Percentiles rank a stretch among this genome's conserved stretches.
phyloP scores from a whole-genome alignment of 2,888 invertebrate species.

The Drosophila seclusa region DNA sequence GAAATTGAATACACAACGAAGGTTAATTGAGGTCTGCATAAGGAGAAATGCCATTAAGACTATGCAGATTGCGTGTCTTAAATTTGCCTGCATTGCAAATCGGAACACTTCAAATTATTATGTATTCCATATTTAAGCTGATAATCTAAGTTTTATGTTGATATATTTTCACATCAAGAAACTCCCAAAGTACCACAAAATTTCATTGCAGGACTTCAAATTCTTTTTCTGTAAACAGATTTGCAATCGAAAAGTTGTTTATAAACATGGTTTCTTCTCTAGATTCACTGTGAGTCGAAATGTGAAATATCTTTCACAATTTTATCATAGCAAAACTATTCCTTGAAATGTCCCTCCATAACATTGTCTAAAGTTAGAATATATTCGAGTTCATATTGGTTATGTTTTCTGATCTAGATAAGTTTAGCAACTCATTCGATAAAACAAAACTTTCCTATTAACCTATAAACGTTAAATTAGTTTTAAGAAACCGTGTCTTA shows the following conservation, averaged over 20 bases:
- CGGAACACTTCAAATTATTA: neutral
- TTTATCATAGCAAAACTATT: neutral
- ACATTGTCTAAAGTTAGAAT: neutral
- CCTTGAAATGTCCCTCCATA: neutral
- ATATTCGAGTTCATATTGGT: neutral
- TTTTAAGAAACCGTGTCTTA: neutral
- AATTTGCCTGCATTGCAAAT: slow-evolving; percentile 4
- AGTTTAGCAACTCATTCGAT: neutral
- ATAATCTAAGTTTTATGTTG: neutral
- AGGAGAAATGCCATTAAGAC: slow-evolving; percentile 16
- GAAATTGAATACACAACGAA: slow-evolving; percentile 45
- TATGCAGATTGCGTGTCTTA: slow-evolving; percentile 24
- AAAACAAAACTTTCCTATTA: neutral
- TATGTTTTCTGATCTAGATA: neutral
- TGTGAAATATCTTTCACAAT: neutral
- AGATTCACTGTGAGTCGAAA: neutral
- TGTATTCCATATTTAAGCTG: neutral
- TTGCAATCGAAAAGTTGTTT: too few relatives aligned
- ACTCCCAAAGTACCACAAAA: neutral
- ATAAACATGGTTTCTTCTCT: too few relatives aligned
- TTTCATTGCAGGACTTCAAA: neutral
- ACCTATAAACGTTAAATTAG: neutral
- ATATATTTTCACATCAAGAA: neutral
- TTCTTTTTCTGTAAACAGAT: neutral
- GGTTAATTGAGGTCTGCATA: slow-evolving; percentile 52